Percentiles rank a stretch among this genome's conserved stretches.
These are phyloP conservation scores for Nettapus auritus DNA, from an alignment of 2,113 vertebrate species.

Conservation along the genomic window DNA sequence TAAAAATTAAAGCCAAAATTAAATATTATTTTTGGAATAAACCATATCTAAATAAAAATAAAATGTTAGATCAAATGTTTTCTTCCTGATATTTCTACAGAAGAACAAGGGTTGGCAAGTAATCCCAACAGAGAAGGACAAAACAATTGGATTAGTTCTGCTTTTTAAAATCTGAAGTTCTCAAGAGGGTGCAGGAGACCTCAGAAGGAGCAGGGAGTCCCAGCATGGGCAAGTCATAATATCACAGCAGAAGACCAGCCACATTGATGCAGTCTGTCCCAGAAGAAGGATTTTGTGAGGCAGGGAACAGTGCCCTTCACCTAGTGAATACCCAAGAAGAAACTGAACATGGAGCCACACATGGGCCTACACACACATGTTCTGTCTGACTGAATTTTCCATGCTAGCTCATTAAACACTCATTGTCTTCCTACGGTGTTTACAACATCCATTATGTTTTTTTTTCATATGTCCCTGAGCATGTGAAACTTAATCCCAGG, in stretches of 20 bases:
- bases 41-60: not conserved
- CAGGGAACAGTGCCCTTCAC: not conserved
- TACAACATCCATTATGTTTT: not conserved
- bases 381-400: not conserved
- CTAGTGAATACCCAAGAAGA: not conserved
- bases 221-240: not conserved
- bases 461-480: not conserved
- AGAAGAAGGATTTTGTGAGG: not conserved
- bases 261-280: not conserved
- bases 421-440: not conserved
- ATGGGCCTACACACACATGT: not conserved
- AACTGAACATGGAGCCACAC: not conserved
- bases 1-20: not conserved
- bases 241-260: not conserved
- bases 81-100: not conserved
- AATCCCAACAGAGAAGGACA: not conserved
- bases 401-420: not conserved
- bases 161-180: not conserved
- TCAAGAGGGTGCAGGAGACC: not conserved
- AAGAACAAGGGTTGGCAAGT: not conserved
- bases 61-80: not conserved
- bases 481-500: not conserved
- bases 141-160: not conserved
- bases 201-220: not conserved
- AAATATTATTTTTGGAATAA: not conserved